Evolutionary conservation across 2,113 vertebrate species (phyloP).

Genomic region (Sinocyclocheilus grahami): DNA sequence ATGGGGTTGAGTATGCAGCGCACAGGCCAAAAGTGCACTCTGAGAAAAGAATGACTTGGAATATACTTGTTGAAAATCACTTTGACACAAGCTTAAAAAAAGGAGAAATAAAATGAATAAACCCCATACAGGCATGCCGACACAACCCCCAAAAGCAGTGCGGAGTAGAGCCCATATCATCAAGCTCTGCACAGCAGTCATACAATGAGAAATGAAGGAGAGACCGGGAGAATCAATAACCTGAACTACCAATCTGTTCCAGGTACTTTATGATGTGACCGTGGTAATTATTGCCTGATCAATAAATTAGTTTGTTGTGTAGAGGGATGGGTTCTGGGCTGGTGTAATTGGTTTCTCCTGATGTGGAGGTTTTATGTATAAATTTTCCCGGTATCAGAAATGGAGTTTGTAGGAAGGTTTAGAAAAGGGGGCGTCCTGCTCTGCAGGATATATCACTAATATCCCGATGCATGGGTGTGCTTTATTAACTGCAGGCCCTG

Average conservation of each 20-base stretch:
- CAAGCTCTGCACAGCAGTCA: slow-evolving; percentile 69
- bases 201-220: slow-evolving; percentile 72
- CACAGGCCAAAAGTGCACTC: neutral
- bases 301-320: slow-evolving; percentile 75
- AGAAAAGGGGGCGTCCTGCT: slow-evolving; percentile 39
- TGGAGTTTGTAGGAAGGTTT: slow-evolving; percentile 31
- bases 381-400: slow-evolving; percentile 54
- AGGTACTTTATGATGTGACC: slow-evolving; percentile 80
- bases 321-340: slow-evolving; percentile 59
- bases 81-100: slow-evolving; percentile 15
- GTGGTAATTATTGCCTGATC: slow-evolving; percentile 78
- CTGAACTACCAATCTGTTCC: slow-evolving; percentile 77
- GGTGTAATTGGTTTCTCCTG: slow-evolving; percentile 73
- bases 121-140: neutral
- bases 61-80: neutral
- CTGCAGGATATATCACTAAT: slow-evolving; percentile 57
- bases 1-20: neutral
- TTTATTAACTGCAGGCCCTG: slow-evolving; percentile 54
- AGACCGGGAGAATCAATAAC: slow-evolving; percentile 73
- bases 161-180: slow-evolving; percentile 66
- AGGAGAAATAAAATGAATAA: neutral
- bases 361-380: slow-evolving; percentile 66
- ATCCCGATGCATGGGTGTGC: slow-evolving; percentile 54
- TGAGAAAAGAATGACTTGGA: neutral
- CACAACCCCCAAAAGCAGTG: slow-evolving; percentile 54